phyloP scores from a whole-genome alignment of 1,140 invertebrate species.

The Brachionus rotundiformis region DNA sequence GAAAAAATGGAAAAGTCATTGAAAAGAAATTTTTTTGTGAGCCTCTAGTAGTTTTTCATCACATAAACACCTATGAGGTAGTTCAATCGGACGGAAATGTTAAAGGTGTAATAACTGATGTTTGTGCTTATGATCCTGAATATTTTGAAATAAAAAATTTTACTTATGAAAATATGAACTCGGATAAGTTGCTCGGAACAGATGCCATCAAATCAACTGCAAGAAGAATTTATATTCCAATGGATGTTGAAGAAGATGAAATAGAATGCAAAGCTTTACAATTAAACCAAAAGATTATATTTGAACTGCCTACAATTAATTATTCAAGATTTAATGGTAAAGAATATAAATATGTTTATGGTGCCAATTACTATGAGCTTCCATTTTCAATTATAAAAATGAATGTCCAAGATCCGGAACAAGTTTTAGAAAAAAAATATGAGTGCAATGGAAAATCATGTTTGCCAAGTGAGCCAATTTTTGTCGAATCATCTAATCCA shows the following conservation, averaged over 20 bases:
- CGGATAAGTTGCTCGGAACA: background rate
- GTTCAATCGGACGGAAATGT: background rate
- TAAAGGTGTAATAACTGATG: background rate
- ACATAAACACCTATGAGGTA: conserved; percentile 80
- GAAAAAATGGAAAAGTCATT: conserved; percentile 68
- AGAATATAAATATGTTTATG: conserved; percentile 23
- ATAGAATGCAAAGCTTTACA: background rate
- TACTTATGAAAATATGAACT: conserved; percentile 47
- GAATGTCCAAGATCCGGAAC: background rate
- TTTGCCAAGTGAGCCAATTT: conserved; percentile 47
- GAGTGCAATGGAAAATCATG: background rate
- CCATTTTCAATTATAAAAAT: conserved; percentile 50
- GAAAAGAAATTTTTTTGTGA: conserved; percentile 68
- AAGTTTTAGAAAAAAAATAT: conserved; percentile 14
- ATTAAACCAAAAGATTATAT: background rate
- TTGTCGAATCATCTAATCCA: background rate
- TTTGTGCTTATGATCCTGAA: conserved; percentile 42
- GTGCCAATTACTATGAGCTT: conserved; percentile 6
- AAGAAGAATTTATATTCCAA: background rate
- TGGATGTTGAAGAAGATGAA: background rate
- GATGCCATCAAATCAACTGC: background rate
- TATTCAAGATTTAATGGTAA: conserved; percentile 12
- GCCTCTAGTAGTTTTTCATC: conserved; percentile 81
- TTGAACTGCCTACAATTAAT: conserved; percentile 39
- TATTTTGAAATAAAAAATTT: conserved; percentile 46